A percentile compares a stretch with the other conserved stretches of the same genome.
Evolutionary conservation across 2,113 vertebrate genomes (phyloP).

Genomic region (Hypocryptadius cinnamomeus): DNA sequence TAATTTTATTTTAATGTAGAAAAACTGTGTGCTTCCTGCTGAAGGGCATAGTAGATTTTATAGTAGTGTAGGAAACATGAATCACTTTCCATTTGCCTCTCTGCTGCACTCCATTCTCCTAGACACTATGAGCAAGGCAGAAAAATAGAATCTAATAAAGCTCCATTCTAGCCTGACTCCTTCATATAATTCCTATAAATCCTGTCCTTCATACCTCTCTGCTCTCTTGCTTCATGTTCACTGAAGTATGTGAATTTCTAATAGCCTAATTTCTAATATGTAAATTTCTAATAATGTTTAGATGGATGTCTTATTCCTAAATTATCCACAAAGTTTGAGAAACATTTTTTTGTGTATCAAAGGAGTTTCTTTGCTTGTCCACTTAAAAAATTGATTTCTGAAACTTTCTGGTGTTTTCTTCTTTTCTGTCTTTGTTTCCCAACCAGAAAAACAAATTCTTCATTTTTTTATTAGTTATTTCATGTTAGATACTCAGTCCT

Average conservation of each 20-base stretch:
- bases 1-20: not conserved
- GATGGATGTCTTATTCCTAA: not conserved
- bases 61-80: not conserved
- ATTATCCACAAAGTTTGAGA: not conserved
- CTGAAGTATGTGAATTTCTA: not conserved
- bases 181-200: not conserved
- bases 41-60: not conserved
- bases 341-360: not conserved
- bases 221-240: not conserved
- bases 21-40: not conserved
- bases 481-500: not conserved
- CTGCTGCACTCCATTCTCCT: not conserved
- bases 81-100: not conserved
- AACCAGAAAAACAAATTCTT: not conserved
- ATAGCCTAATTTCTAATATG: not conserved
- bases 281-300: not conserved
- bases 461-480: not conserved
- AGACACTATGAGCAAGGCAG: not conserved
- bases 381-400: not conserved
- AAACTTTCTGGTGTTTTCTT: not conserved
- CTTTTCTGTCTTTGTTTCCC: not conserved
- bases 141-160: not conserved
- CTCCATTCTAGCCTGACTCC: not conserved
- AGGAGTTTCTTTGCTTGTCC: not conserved
- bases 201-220: not conserved